Evolutionary conservation across 2,888 invertebrate genomes (phyloP), one percentile per base, ranked within the genome.

Genomic region (Chymomyza caudatula): DNA sequence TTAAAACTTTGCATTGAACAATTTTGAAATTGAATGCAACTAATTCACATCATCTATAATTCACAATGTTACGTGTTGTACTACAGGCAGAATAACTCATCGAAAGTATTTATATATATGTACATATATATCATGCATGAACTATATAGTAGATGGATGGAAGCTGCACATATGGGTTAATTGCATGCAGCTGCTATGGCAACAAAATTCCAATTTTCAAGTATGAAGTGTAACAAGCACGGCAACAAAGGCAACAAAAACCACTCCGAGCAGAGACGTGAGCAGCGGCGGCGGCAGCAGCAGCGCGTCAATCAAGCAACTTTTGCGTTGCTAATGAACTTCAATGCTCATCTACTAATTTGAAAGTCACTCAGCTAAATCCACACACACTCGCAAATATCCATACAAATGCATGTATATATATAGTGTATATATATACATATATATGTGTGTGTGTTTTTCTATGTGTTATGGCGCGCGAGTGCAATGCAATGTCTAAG

Each of bases 351-450:
- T 69, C 69, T 77, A 81, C 75, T 84, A 84, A 81, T 84, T 81
- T 81, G 81, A 80, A 80, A 81, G 81, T 84, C 84, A 78, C 81
- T 82, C 81, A 75, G 72, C 75, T 82, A 77, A 82, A 82, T 81
- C 70, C 72, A 42, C 53, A 43, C 58, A 6, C 29, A n/a, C 23
- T n/a, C n/a, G n/a, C n/a, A n/a, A n/a, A n/a, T n/a, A n/a, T n/a
- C n/a, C n/a, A n/a, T n/a, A n/a, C n/a, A n/a, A n/a, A n/a, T n/a
- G n/a, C 42, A 57, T 37, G 55, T 19, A 56, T 23, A 65, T 43
- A 58, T 60, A 52, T 37, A 61, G 4, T 22, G 22, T n/a, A 25
- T 13, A 47, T 47, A 19, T 17, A 3, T 47, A n/a, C 47, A 47
- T 0, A 3, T 47, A 8, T 13, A 15, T 43, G 13, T 47, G 47